Evolutionary conservation across 1,140 invertebrate species (phyloP).

Genomic region (Pseudachorutes palmiensis): DNA sequence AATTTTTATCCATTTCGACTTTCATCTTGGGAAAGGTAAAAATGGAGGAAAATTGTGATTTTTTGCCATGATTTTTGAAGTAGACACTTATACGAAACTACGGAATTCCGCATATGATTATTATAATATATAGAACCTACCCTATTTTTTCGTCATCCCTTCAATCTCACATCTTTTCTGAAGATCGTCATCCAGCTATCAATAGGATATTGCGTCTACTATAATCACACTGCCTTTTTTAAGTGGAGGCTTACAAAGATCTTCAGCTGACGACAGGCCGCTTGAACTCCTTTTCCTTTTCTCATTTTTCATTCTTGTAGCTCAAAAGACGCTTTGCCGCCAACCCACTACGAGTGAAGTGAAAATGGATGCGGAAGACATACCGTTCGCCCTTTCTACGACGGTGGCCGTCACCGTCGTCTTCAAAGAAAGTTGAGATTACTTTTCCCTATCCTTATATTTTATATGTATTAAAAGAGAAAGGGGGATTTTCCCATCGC

Average conservation of each 20-base stretch:
- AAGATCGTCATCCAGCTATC: background rate
- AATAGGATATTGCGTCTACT: background rate
- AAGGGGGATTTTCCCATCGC: background rate
- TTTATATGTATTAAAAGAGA: slow-evolving; percentile 10
- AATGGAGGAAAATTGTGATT: no score
- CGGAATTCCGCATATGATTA: no score
- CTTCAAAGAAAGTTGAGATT: slow-evolving; percentile 23
- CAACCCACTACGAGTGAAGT: background rate
- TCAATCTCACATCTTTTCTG: no score
- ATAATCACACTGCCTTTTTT: background rate
- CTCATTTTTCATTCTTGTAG: background rate
- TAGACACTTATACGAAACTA: no score
- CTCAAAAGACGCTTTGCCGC: background rate
- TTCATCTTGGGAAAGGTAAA: no score
- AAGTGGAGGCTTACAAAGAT: background rate
- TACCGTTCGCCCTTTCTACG: no score
- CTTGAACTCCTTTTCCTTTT: background rate
- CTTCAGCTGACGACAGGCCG: background rate
- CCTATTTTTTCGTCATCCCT: no score
- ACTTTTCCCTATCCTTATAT: no score
- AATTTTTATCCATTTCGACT: background rate
- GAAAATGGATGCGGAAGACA: background rate
- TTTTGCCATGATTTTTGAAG: no score
- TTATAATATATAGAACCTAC: no score
- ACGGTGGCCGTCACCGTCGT: background rate